Conservation (phyloP, 2,888 invertebrate genomes). For the Polymixis lichenea region DNA sequence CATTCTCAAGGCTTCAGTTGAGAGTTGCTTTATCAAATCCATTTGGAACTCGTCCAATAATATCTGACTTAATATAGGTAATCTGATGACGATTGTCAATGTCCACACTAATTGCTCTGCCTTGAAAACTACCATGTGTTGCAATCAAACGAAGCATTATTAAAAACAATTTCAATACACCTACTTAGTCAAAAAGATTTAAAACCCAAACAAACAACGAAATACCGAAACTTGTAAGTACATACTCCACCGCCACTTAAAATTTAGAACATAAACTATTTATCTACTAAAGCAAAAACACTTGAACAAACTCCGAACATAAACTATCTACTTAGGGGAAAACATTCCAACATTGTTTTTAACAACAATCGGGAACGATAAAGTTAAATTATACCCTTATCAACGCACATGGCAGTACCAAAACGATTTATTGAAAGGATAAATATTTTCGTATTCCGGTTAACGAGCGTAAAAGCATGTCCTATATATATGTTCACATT, state of each 20-base stretch:
- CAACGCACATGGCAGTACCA: constrained; percentile 45
- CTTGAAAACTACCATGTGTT: neutral
- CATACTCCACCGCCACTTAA: neutral
- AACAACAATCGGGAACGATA: constrained; percentile 49
- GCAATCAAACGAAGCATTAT: neutral
- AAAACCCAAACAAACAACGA: neutral
- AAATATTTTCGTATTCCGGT: constrained; percentile 31
- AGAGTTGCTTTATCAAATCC: too few species aligned
- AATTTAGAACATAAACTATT: neutral
- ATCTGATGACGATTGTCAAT: neutral
- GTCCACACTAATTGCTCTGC: too few species aligned
- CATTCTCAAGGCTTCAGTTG: neutral
- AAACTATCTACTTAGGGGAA: constrained; percentile 26
- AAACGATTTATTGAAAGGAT: constrained; percentile 53
- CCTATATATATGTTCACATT: too few species aligned
- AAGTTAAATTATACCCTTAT: constrained; percentile 57
- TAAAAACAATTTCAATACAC: neutral
- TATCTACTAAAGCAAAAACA: constrained; percentile 21
- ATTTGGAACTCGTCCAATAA: neutral
- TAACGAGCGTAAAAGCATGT: constrained; percentile 24
- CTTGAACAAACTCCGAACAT: constrained; percentile 17
- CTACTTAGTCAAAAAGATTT: neutral
- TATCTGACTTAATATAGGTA: neutral
- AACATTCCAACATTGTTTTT: constrained; percentile 38
- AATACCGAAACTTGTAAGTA: neutral